Evolutionary conservation across 1,140 invertebrate species (phyloP).

Genomic region (Rhyzopertha dominica): DNA sequence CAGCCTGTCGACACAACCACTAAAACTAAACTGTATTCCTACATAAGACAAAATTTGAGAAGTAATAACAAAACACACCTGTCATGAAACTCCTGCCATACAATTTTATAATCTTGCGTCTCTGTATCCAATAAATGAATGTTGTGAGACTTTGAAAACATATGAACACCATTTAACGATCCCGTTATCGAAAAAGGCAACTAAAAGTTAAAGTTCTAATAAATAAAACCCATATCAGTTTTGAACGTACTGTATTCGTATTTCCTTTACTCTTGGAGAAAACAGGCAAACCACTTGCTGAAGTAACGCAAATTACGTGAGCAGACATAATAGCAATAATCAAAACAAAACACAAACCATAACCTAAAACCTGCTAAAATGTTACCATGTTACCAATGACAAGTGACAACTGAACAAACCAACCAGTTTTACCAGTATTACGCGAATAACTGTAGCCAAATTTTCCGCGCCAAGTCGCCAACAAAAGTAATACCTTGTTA

Average conservation of each 20-base stretch:
- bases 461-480: no score
- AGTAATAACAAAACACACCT: constrained; percentile 28
- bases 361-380: no score
- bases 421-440: no score
- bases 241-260: constrained; percentile 54
- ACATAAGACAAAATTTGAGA: constrained; percentile 25
- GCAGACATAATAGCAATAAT: no score
- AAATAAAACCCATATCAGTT: constrained; percentile 14
- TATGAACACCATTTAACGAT: constrained; percentile 78
- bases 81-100: constrained; percentile 67
- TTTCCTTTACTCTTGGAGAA: constrained; percentile 65
- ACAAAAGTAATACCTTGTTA: no score
- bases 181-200: constrained; percentile 73
- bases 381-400: no score
- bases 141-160: constrained; percentile 71
- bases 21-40: constrained; percentile 59
- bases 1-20: constrained; percentile 63
- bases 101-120: constrained; percentile 63
- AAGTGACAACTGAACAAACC: no score
- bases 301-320: constrained; percentile 63
- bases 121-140: constrained; percentile 60
- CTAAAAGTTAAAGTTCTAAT: constrained; percentile 48
- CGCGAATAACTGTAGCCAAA: no score
- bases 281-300: constrained; percentile 65
- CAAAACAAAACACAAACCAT: no score